These are phyloP conservation scores for Tenualosa thibaudeaui DNA, from an alignment of 2,797 vertebrate species.

Conservation along the genomic window DNA sequence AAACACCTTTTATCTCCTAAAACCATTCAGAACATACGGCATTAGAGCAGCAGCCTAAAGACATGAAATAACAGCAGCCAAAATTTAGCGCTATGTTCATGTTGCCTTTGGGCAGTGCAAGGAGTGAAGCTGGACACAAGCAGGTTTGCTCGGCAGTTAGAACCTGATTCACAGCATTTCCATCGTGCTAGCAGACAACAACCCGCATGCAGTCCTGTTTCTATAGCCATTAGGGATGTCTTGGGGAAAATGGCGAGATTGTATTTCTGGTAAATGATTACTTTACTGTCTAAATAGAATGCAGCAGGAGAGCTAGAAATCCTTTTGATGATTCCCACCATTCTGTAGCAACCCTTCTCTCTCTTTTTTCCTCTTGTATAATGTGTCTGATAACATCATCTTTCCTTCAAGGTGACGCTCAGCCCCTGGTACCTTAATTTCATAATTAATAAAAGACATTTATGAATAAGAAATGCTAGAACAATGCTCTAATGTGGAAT, in stretches of 20 bases:
- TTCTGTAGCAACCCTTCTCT: not conserved
- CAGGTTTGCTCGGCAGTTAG: not conserved
- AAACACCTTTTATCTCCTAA: not conserved
- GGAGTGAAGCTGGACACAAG: no score
- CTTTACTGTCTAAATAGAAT: not conserved
- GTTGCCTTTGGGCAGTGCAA: not conserved
- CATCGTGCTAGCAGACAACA: not conserved
- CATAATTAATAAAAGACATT: slow-evolving; percentile 18
- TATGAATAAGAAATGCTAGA: not conserved
- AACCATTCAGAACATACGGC: not conserved
- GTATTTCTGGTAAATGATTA: not conserved
- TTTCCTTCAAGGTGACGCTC: not conserved
- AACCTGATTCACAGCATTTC: not conserved
- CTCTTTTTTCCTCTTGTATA: not conserved
- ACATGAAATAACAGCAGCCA: not conserved
- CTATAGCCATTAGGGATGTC: not conserved
- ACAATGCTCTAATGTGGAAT: not conserved
- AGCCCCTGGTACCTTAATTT: slow-evolving; percentile 11
- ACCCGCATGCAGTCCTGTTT: not conserved
- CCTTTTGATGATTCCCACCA: not conserved
- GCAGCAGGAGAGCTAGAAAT: not conserved
- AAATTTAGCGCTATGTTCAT: not conserved
- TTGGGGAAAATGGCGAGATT: not conserved
- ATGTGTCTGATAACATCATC: not conserved
- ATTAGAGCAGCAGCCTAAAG: not conserved